phyloP scores from a whole-genome alignment of 1,140 invertebrate genomes.

The Heliothis virescens region DNA sequence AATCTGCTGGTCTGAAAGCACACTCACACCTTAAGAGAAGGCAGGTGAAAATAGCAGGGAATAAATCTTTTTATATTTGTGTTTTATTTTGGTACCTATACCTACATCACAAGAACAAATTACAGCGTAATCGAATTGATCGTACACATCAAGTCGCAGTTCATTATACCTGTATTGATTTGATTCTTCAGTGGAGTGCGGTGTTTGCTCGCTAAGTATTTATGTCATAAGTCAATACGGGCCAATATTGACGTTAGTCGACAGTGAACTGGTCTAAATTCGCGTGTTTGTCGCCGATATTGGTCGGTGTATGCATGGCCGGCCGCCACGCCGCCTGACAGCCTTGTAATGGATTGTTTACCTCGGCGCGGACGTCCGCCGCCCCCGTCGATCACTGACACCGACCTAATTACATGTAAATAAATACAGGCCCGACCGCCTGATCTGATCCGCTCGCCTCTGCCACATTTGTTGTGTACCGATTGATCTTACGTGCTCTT shows the following conservation, averaged over 20 bases:
- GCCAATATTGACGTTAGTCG: conserved; percentile 65
- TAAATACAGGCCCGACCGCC: conserved; percentile 73
- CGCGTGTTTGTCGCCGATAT: conserved; percentile 71
- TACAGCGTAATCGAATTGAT: not conserved
- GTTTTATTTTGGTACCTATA: not conserved
- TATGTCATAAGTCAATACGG: conserved; percentile 62
- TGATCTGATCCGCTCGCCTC: conserved; percentile 63
- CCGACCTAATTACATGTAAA: conserved; percentile 82
- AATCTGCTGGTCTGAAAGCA: no score
- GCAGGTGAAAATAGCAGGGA: no score
- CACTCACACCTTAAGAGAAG: no score
- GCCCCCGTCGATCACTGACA: conserved; percentile 76
- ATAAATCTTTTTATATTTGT: no score
- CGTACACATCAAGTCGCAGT: conserved; percentile 3
- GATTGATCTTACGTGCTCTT: conserved; percentile 39
- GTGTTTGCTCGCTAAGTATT: conserved; percentile 25
- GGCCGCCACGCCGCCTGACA: conserved; percentile 57
- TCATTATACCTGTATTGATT: conserved; percentile 15
- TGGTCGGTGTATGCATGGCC: conserved; percentile 69
- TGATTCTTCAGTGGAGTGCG: conserved; percentile 21
- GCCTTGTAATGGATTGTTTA: conserved; percentile 77
- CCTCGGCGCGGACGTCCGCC: conserved; percentile 70
- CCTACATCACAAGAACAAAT: not conserved
- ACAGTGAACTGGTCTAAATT: conserved; percentile 73
- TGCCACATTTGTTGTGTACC: conserved; percentile 56